A percentile compares a stretch with the other conserved stretches of the same genome.
Evolutionary conservation across 1,140 invertebrate species (phyloP).

Genomic region (Contarinia nasturtii): DNA sequence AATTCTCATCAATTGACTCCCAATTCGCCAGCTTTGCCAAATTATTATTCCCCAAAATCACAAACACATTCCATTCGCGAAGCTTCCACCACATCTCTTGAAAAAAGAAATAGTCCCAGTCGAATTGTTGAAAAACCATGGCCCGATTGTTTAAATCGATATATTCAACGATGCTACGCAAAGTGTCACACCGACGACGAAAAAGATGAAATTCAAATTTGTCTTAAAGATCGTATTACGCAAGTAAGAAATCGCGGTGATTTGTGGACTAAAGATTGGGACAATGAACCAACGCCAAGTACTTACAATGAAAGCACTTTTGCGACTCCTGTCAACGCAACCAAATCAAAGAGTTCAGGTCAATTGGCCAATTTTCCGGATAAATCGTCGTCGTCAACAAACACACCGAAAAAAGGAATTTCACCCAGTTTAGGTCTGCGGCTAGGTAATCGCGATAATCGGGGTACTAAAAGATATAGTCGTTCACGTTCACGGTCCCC

Average conservation of each 20-base stretch:
- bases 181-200: slow-evolving; percentile 72
- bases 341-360: not conserved
- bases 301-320: slow-evolving; percentile 56
- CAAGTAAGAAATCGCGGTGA: slow-evolving; percentile 67
- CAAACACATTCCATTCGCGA: slow-evolving; percentile 2
- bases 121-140: slow-evolving; percentile 25
- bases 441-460: slow-evolving; percentile 4
- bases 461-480: slow-evolving; percentile 7
- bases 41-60: slow-evolving; percentile 12
- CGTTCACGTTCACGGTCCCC: slow-evolving; percentile 12
- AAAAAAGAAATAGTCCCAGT: slow-evolving; percentile 6
- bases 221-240: slow-evolving; percentile 82
- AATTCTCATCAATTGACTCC: slow-evolving; percentile 6
- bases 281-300: slow-evolving; percentile 71
- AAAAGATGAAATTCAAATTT: slow-evolving; percentile 84
- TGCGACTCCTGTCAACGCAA: slow-evolving; percentile 27
- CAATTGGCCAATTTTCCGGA: slow-evolving; percentile 2
- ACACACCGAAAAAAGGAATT: slow-evolving; percentile 5
- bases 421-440: slow-evolving; percentile 9
- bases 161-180: slow-evolving; percentile 78
- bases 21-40: slow-evolving; percentile 6
- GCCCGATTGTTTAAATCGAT: slow-evolving; percentile 59
- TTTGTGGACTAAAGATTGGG: slow-evolving; percentile 80
- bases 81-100: not conserved
- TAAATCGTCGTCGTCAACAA: not conserved